Evolutionary conservation across 2,888 invertebrate species (phyloP), one percentile per base, ranked within the genome.

Genomic region (Beris morrisii): DNA sequence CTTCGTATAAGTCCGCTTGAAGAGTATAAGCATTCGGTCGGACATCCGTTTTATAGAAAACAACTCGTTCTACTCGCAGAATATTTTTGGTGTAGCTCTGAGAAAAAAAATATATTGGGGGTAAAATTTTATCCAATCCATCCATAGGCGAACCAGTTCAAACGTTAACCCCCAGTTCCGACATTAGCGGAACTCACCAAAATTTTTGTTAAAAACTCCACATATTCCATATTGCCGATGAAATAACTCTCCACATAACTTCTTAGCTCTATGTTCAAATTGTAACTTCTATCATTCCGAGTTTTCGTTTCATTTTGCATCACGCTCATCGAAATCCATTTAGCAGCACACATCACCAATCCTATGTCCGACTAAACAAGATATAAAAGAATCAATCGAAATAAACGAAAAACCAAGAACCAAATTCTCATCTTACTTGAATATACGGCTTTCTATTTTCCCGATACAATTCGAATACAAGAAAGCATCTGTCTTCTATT

Each of bases 391-490:
- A 66, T 64, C 22, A 12, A 31, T 1, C 1, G 13, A 22, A 44
- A 48, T 30, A n/a, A 9, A 22, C 22, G 61, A 13, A 13, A 48
- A n/a, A 11, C 4, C 12, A 4, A 28, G 5, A 22, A 22, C 22
- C 22, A 22, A 22, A 22, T 2, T 22, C 22, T 22, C 3, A 22
- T 22, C 22, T 22, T 59, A 64, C 71, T 67, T 70, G 13, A 4
- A 56, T 38, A 46, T 64, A 67, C 0, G 48, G n/a, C 3, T 52
- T 56, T n/a, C 53, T 48, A 38, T 66, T 55, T 6, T 77, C 76
- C 46, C 76, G 73, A 69, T 77, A 79, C 43, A 82, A 71, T 72
- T 82, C 82, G n/a, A 82, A 73, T 1, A 82, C 77, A 4, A 80
- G 79, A 61, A 77, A 75, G 64, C 80, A 80, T 30, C 78, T 75